phyloP scores from a whole-genome alignment of 2,888 invertebrate species.

The Phrixothrix hirtus region DNA sequence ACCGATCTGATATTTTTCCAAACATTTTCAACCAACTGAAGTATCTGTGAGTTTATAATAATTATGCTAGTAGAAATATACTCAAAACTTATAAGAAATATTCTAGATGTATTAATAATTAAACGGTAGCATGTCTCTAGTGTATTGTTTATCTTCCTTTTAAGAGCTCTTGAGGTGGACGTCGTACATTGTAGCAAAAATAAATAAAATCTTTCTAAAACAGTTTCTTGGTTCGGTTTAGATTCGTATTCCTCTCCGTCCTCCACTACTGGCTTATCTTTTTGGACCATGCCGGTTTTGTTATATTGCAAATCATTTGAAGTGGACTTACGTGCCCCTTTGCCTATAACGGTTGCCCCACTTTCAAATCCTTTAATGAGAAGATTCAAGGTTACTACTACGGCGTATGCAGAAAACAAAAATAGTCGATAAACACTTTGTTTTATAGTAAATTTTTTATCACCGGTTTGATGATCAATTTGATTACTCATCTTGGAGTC shows the following conservation, averaged over 20 bases:
- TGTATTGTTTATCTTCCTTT: background rate
- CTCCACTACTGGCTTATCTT: background rate
- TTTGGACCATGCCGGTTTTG: no score
- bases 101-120: background rate
- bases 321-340: background rate
- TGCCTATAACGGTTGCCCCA: no score
- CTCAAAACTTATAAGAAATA: background rate
- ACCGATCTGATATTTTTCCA: background rate
- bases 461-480: no score
- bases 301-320: background rate
- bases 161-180: background rate
- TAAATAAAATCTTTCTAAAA: background rate
- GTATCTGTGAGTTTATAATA: background rate
- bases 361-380: no score
- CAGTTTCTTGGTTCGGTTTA: background rate
- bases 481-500: no score
- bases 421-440: no score
- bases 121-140: background rate
- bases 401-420: no score
- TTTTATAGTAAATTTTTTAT: no score
- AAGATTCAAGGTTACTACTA: no score
- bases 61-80: background rate
- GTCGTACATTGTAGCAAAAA: background rate
- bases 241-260: background rate
- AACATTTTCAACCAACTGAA: background rate